Conservation (phyloP, 2,113 vertebrate genomes). For the human region DNA sequence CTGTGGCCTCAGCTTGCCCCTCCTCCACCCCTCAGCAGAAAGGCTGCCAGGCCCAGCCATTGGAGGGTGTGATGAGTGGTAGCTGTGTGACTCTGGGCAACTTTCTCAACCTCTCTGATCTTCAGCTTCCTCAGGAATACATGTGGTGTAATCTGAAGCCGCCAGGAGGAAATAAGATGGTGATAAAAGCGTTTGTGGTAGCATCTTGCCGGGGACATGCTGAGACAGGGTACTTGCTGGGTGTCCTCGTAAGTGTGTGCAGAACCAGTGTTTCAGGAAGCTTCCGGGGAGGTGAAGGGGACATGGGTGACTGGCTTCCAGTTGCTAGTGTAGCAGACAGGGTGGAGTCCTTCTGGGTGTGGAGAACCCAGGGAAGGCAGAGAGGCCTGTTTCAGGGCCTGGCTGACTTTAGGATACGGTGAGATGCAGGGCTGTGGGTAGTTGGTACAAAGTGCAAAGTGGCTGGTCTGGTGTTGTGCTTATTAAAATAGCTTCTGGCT, state of each 20-base stretch:
- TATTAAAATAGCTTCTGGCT: neutral
- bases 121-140: neutral
- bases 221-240: too few species aligned
- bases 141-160: neutral
- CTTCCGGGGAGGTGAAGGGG: neutral
- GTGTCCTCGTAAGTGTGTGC: neutral
- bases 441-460: neutral
- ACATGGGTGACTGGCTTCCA: neutral
- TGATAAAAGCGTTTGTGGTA: neutral
- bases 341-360: neutral
- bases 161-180: neutral
- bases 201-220: neutral
- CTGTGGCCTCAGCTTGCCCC: rapidly evolving
- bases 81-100: neutral
- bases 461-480: neutral
- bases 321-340: neutral
- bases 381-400: neutral
- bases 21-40: neutral
- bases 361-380: neutral
- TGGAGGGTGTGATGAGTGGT: neutral
- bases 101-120: neutral
- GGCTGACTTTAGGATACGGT: neutral
- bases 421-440: neutral
- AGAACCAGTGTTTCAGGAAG: neutral
- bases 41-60: neutral